These are phyloP conservation scores for Halcyon leucocephala DNA, from an alignment of 2,797 vertebrate species.

Conservation along the genomic window DNA sequence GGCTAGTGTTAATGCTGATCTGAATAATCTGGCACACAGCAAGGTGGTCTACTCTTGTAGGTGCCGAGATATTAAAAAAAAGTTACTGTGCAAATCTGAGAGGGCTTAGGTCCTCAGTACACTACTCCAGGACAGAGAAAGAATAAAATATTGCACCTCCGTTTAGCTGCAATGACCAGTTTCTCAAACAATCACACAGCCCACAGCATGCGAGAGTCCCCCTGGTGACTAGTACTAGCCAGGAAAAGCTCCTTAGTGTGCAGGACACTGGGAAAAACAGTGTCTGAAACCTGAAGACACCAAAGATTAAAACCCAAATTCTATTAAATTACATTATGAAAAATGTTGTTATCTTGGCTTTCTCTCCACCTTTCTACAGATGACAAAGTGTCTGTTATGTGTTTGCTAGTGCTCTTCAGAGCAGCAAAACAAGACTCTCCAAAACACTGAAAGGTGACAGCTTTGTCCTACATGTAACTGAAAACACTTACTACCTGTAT, in stretches of 20 bases:
- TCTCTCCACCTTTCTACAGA: not conserved
- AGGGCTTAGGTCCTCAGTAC: not conserved
- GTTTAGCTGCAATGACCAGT: not conserved
- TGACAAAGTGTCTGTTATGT: not conserved
- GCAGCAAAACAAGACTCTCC: slow-evolving; percentile 15
- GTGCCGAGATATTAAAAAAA: not conserved
- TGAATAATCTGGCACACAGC: not conserved
- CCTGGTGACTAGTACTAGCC: not conserved
- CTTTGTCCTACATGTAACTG: not conserved
- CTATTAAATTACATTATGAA: slow-evolving; percentile 12
- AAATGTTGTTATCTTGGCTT: not conserved
- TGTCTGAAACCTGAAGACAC: not conserved
- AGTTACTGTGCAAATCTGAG: not conserved
- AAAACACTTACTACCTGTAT: not conserved
- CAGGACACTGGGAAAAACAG: not conserved
- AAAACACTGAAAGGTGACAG: not conserved
- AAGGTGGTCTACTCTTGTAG: not conserved
- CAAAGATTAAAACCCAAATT: not conserved
- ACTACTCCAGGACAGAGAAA: not conserved
- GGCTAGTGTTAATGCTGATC: not conserved
- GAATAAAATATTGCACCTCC: not conserved
- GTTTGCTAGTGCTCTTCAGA: not conserved
- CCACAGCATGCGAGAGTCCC: not conserved
- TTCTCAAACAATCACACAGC: not conserved
- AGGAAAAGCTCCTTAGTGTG: not conserved